These are phyloP conservation scores for Myiagra hebetior DNA, from an alignment of 2,113 vertebrate genomes.

Conservation along the genomic window DNA sequence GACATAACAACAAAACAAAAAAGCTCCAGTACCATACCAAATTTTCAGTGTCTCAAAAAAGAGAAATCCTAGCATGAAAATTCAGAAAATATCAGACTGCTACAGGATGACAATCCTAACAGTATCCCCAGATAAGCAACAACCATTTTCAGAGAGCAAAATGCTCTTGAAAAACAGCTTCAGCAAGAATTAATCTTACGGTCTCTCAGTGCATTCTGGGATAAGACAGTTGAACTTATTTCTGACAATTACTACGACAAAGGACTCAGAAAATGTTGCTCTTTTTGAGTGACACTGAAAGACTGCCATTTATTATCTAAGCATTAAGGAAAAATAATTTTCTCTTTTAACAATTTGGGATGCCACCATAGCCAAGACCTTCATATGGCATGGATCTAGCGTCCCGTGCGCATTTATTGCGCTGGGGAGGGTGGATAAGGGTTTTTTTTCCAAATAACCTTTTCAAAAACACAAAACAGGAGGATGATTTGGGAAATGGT, in stretches of 20 bases:
- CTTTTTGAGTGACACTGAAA: background rate
- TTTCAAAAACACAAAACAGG: background rate
- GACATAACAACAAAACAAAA: background rate
- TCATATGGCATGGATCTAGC: background rate
- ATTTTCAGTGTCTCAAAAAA: background rate
- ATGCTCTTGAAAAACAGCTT: background rate
- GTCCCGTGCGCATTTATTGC: background rate
- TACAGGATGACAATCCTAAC: background rate
- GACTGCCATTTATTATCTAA: background rate
- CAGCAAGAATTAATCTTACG: background rate
- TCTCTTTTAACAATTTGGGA: background rate
- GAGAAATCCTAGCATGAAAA: background rate
- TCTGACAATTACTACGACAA: background rate
- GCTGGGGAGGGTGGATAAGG: background rate
- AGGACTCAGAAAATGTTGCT: background rate
- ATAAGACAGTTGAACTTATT: background rate
- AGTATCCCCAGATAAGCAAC: background rate
- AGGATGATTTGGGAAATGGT: background rate
- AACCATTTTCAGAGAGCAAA: background rate
- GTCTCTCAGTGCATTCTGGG: background rate
- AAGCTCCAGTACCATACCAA: background rate
- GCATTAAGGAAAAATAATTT: background rate
- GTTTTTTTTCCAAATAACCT: background rate
- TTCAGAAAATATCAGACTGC: background rate
- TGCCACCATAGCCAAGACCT: background rate